Percentiles rank a stretch among this genome's conserved stretches.
Conservation (phyloP, 2,113 vertebrate species). For the Ifrita kowaldi region DNA sequence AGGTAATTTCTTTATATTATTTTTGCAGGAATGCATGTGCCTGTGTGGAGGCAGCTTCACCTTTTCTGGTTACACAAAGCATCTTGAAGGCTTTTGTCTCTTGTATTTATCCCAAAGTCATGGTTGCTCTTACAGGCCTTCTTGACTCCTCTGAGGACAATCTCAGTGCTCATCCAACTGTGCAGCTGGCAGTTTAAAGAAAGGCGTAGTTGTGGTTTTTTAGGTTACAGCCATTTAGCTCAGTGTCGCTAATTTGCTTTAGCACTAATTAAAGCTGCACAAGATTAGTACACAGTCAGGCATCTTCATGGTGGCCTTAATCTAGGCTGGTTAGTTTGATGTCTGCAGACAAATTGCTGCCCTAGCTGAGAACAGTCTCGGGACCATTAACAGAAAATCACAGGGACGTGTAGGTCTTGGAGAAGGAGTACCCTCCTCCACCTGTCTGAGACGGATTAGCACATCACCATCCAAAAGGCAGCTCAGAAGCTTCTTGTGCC, state of each 20-base stretch:
- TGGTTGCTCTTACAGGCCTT: background rate
- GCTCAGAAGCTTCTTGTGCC: background rate
- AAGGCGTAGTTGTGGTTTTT: background rate
- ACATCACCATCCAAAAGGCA: background rate
- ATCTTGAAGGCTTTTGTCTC: background rate
- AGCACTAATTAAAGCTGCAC: background rate
- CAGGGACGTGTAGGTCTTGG: background rate
- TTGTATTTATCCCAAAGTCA: background rate
- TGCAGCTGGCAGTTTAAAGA: background rate
- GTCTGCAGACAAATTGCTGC: background rate
- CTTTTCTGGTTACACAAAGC: background rate
- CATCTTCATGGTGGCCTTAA: background rate
- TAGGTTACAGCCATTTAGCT: background rate
- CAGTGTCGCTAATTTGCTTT: background rate
- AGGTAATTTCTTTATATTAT: background rate
- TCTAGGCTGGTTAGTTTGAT: background rate
- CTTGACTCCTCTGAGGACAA: background rate
- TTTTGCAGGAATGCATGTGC: background rate
- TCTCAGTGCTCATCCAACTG: background rate
- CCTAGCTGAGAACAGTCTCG: background rate
- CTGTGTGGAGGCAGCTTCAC: fast-evolving
- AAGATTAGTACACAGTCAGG: background rate
- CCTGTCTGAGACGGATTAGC: background rate
- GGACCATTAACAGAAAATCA: background rate
- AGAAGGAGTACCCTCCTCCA: background rate